phyloP scores from a whole-genome alignment of 2,113 vertebrate species.

The Apodemus speciosus region DNA sequence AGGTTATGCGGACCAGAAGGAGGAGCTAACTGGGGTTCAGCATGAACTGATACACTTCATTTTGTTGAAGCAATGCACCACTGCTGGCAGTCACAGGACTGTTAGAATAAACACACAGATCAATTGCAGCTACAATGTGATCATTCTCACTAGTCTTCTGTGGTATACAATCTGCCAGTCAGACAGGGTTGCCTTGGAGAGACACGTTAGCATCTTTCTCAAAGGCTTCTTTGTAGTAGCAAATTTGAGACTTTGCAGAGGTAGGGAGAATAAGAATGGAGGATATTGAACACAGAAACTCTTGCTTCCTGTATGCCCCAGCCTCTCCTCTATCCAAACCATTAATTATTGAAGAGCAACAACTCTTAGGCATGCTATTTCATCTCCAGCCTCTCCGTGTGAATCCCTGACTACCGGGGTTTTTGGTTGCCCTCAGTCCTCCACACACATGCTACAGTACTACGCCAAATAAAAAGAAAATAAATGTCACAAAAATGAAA shows the following conservation, averaged over 20 bases:
- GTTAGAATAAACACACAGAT: not conserved
- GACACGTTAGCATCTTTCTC: not conserved
- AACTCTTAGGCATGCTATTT: not conserved
- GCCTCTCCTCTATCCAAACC: not conserved
- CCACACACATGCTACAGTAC: not conserved
- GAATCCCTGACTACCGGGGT: not conserved
- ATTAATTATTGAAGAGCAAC: not conserved
- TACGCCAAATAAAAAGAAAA: not conserved
- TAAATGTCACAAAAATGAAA: not conserved
- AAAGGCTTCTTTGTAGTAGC: not conserved
- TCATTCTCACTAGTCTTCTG: too few species aligned
- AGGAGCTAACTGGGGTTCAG: not conserved
- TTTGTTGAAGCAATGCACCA: not conserved
- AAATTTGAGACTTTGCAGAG: not conserved
- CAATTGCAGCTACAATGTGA: not conserved
- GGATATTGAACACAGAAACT: not conserved
- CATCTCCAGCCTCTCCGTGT: not conserved
- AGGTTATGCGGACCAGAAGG: not conserved
- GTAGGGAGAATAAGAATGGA: not conserved
- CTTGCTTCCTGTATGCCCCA: not conserved
- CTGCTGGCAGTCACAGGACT: not conserved
- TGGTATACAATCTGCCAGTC: not conserved
- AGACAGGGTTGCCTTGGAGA: not conserved
- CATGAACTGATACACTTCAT: not conserved
- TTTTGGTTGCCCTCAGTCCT: not conserved